These are phyloP conservation scores for Ormyrus nitidulus DNA, from an alignment of 2,888 invertebrate species.

Conservation along the genomic window DNA sequence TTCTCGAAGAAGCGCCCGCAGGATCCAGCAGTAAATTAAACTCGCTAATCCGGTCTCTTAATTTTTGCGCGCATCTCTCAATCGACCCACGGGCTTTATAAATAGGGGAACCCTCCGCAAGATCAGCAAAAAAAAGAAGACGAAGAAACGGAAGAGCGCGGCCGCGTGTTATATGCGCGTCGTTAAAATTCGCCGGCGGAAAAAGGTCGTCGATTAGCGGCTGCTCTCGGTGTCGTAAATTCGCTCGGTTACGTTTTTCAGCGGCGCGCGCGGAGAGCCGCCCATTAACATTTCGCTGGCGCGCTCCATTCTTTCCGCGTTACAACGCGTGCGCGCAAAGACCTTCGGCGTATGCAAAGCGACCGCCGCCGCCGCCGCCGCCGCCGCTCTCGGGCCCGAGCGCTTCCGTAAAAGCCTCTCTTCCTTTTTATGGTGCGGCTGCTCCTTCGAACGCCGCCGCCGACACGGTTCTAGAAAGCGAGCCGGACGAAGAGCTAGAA, in stretches of 20 bases:
- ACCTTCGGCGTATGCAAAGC: constrained; percentile 59
- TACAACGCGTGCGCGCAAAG: constrained; percentile 45
- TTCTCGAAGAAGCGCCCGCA: too few relatives aligned
- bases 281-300: constrained; percentile 50
- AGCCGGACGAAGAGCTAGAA: not conserved
- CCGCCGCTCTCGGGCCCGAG: too few relatives aligned
- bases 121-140: not conserved
- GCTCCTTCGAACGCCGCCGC: not conserved
- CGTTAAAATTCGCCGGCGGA: constrained; percentile 7
- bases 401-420: constrained; percentile 56
- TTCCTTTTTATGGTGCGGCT: constrained; percentile 37
- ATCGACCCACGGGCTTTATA: too few relatives aligned
- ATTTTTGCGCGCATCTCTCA: too few relatives aligned
- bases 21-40: too few relatives aligned
- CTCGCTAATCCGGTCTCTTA: too few relatives aligned
- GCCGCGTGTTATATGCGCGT: not conserved
- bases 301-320: constrained; percentile 55
- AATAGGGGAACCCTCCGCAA: not conserved
- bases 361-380: not conserved
- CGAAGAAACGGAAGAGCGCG: not conserved
- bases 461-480: constrained; percentile 7
- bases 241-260: constrained; percentile 35
- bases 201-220: constrained; percentile 43
- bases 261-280: not conserved
- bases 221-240: constrained; percentile 19